Conservation (phyloP, 1,140 invertebrate species). For the Idris sp. region DNA sequence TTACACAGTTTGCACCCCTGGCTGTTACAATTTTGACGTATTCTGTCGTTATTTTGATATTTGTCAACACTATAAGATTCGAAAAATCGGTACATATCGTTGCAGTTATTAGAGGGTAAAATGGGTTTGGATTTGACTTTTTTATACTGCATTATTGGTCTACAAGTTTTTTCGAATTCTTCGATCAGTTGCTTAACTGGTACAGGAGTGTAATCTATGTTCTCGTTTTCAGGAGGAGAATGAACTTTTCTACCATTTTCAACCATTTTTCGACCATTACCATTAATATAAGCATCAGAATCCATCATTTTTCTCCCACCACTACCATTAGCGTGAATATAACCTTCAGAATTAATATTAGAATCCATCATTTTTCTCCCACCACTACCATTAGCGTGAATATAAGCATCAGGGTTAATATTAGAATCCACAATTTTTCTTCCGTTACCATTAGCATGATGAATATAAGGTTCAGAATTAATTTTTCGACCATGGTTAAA, state of each 20-base stretch:
- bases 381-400: no score
- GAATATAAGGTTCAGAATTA: conserved; percentile 14
- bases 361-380: no score
- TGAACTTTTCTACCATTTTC: conserved; percentile 2
- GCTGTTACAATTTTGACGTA: conserved; percentile 21
- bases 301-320: no score
- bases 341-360: no score
- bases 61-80: conserved; percentile 60
- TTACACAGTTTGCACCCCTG: conserved; percentile 33
- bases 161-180: conserved; percentile 81
- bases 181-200: conserved; percentile 83
- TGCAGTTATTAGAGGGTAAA: conserved; percentile 64
- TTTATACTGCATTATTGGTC: conserved; percentile 80
- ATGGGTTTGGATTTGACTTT: conserved; percentile 75
- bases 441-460: no score
- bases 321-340: no score
- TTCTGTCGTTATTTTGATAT: conserved; percentile 43
- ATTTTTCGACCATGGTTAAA: no score
- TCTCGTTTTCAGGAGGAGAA: conserved; percentile 30
- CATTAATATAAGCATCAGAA: no score
- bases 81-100: conserved; percentile 73
- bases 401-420: no score
- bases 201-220: conserved; percentile 79
- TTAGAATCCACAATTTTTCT: no score
- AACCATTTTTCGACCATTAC: conserved; percentile 5